Base-by-base conservation (phyloP, 1,140 invertebrate genomes). In the Calliopsis andreniformis region DNA sequence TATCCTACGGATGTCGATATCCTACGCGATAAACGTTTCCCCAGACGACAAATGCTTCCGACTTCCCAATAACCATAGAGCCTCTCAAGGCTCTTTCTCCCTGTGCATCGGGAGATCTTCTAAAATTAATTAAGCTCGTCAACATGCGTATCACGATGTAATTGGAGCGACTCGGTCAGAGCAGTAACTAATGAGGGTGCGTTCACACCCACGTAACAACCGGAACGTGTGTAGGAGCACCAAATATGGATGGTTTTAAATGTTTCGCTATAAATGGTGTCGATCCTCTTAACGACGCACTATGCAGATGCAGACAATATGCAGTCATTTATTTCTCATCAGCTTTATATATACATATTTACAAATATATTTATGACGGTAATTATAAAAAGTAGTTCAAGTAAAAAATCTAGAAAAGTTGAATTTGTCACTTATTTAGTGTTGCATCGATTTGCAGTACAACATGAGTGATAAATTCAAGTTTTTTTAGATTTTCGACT, bases 81-180 rank as follows among this genome's bases (percentile, higher is more conserved):
- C 43, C 47, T 47, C 32, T 32, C 28, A 12, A 28, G 25, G 25
- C 32, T 80, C n/a, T 73, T 59, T 77, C 64, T 42, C 7, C 18
- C n/a, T 14, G 12, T 20, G 30, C 4, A 42, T 16, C 55, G 58
- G 45, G 12, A 55, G 45, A 73, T 62, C 30, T 67, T 68, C 51
- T 45, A 16, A 47, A 70, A 76, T 78, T 71, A 83, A 83, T 83
- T 83, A 76, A 68, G 59, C 39, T 85, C 58, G 43, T 76, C 56
- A 72, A 72, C 35, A 18, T 49, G 53, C 67, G 70, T 51, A 83
- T 69, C 55, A 59, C 70, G 73, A 80, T 85, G 83, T 80, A 87
- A 87, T 83, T 89, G 78, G 86, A 89, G 83, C 88, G 84, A 86
- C 73, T 77, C 83, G 58, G 77, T 81, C 81, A 43, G 49, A 70